phyloP scores from a whole-genome alignment of 92 coral and sea anemone species.

The Pocillopora grandis region DNA sequence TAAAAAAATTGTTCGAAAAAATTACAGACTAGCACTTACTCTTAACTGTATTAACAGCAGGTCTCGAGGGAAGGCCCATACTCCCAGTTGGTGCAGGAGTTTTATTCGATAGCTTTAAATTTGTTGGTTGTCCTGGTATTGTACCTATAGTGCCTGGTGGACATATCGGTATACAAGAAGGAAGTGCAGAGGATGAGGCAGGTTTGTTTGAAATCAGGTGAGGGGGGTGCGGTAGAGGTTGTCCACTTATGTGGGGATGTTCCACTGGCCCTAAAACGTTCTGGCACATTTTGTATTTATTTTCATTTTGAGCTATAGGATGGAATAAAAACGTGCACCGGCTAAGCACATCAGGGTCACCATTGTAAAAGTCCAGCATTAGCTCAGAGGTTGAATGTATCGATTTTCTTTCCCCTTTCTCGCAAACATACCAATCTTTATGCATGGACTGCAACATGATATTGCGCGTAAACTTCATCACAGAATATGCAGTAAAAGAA shows the following conservation, averaged over 20 bases:
- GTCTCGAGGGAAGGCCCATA: not conserved
- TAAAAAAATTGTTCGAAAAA: too few relatives aligned
- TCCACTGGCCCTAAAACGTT: slow-evolving; percentile 39
- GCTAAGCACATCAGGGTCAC: slow-evolving; percentile 31
- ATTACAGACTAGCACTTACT: not conserved
- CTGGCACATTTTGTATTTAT: slow-evolving; percentile 32
- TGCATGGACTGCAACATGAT: slow-evolving; percentile 27
- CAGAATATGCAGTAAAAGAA: slow-evolving; percentile 14
- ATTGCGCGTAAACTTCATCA: slow-evolving; percentile 28
- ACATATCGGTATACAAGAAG: slow-evolving; percentile 18
- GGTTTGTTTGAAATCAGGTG: not conserved
- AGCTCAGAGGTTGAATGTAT: slow-evolving; percentile 12
- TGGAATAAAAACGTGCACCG: slow-evolving; percentile 57
- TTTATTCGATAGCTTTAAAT: not conserved
- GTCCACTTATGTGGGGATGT: slow-evolving; percentile 41
- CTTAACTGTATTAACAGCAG: not conserved
- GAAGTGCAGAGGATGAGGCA: not conserved
- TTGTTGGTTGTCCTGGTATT: not conserved
- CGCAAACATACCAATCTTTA: slow-evolving; percentile 33
- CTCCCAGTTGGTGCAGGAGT: not conserved
- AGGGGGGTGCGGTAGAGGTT: slow-evolving; percentile 15
- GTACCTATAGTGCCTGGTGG: not conserved
- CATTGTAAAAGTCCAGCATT: slow-evolving; percentile 47
- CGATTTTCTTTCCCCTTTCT: not conserved
- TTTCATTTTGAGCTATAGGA: slow-evolving; percentile 38